Base-by-base conservation (phyloP, 2,888 invertebrate genomes). In the Plusia festucae region DNA sequence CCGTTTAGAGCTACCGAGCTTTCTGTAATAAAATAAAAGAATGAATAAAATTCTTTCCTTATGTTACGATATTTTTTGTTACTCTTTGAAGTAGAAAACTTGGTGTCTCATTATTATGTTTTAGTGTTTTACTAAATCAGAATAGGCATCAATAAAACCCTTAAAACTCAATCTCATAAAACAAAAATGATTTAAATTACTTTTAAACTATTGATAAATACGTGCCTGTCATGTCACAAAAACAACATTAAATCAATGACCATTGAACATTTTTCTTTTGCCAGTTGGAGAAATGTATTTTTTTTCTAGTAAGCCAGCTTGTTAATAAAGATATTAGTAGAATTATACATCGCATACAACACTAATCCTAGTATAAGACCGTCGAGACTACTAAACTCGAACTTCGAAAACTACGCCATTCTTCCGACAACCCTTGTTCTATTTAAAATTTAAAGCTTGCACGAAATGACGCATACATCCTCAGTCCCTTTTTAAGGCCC, bases 381-480 rank as follows among this genome's bases (percentile, higher is more conserved):
- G 40, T n/a, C 1, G 34, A 40, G 7, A 40, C n/a, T 6, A 40
- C 1, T 40, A 40, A 40, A n/a, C 40, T 40, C 40, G 7, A 40
- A 40, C 40, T 49, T 20, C 18, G 20, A 18, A 18, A 49, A 49
- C 49, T 22, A 20, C 22, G 0, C 24, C 52, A 15, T 15, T 6
- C 20, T 40, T 5, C 11, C 20, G 60, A 46, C 59, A 53, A 54
- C 54, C 30, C 32, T 53, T 56, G 16, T 27, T 44, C 24, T 53
- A 27, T 61, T 75, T 64, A 69, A 73, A 73, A 69, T 69, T 78
- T 73, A 69, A 78, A 64, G 63, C 63, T 73, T 66, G 55, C 60
- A 59, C 66, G 69, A 60, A 61, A 79, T 73, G 73, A 73, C 60
- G 61, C 57, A 52, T 20, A 53, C 53, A 60, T 62, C 64, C 57